These are phyloP conservation scores for Metalampra italica DNA, from an alignment of 2,888 invertebrate genomes.

Conservation along the genomic window DNA sequence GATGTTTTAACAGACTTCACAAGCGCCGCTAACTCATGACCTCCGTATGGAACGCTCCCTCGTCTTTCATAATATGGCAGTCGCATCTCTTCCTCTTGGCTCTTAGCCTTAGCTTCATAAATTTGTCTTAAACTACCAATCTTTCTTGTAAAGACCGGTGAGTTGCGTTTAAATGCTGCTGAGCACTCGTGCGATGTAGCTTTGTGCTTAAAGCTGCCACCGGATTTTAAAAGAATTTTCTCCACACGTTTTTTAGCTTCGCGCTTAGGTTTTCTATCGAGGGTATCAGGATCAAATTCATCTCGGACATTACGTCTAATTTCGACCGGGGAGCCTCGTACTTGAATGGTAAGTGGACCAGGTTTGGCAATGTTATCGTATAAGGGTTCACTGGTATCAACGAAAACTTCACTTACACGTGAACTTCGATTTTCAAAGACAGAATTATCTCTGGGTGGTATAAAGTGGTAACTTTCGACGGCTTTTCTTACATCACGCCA, in stretches of 20 bases:
- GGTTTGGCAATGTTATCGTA: conserved; percentile 80
- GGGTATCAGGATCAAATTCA: conserved; percentile 90
- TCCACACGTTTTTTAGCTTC: conserved; percentile 63
- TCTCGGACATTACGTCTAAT: conserved; percentile 82
- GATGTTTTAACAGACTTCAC: conserved; percentile 48
- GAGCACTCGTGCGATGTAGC: conserved; percentile 45
- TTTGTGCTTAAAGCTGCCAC: conserved; percentile 84
- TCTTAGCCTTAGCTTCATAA: conserved; percentile 84
- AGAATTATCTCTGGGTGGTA: conserved; percentile 37
- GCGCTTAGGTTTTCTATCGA: conserved; percentile 84
- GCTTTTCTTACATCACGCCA: conserved; percentile 61
- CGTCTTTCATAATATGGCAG: conserved; percentile 50
- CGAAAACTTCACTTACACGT: conserved; percentile 83
- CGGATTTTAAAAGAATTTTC: conserved; percentile 80
- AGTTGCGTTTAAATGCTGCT: conserved; percentile 38
- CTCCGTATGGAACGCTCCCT: conserved; percentile 53
- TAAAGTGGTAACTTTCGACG: conserved; percentile 30
- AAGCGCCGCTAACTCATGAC: conserved; percentile 50
- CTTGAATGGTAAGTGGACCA: conserved; percentile 89
- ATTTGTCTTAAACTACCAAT: conserved; percentile 88
- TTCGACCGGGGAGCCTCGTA: conserved; percentile 85
- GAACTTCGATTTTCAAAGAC: conserved; percentile 53
- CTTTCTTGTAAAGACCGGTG: conserved; percentile 72
- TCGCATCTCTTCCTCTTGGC: conserved; percentile 40
- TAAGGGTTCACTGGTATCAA: conserved; percentile 76